These are phyloP conservation scores for Drosophila dunni DNA, from an alignment of 1,140 invertebrate species.

Conservation along the genomic window DNA sequence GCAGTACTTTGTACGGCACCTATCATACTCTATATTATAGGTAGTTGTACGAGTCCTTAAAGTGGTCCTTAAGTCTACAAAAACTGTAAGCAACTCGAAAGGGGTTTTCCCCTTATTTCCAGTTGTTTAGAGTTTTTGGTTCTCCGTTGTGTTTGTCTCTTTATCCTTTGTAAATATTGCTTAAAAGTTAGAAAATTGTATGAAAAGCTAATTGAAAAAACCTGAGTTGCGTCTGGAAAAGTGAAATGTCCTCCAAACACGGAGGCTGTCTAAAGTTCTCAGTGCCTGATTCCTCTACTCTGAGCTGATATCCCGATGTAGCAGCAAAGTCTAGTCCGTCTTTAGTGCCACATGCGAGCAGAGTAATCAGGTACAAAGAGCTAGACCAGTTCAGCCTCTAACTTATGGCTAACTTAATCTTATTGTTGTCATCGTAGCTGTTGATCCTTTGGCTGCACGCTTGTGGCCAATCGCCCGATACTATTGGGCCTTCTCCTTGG, in stretches of 20 bases:
- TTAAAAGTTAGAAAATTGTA: conserved; percentile 45
- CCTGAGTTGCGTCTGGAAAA: conserved; percentile 65
- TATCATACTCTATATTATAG: conserved; percentile 49
- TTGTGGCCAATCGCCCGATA: conserved; percentile 67
- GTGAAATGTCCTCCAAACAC: conserved; percentile 5
- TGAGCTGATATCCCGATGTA: conserved; percentile 8
- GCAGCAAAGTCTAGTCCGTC: background rate
- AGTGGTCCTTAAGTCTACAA: conserved; percentile 5
- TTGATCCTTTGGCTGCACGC: conserved; percentile 35
- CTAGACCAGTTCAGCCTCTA: conserved; percentile 16
- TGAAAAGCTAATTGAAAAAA: conserved; percentile 50
- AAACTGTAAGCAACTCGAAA: conserved; percentile 56
- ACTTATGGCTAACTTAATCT: conserved; percentile 26
- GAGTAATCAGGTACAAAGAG: conserved; percentile 13
- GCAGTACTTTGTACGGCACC: conserved; percentile 76
- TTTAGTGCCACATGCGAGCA: conserved; percentile 14
- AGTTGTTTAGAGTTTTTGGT: conserved; percentile 49
- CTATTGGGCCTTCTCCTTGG: conserved; percentile 84
- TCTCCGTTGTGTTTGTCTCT: background rate
- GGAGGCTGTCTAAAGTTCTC: conserved; percentile 10
- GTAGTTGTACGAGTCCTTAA: conserved; percentile 30
- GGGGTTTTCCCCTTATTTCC: conserved; percentile 24
- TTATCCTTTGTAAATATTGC: conserved; percentile 54
- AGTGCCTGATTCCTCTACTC: conserved; percentile 13
- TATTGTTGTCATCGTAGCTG: conserved; percentile 28